Evolutionary conservation across 1,140 invertebrate genomes (phyloP), one percentile per base, ranked within the genome.

Genomic region (Brachionus calyciflorus): DNA sequence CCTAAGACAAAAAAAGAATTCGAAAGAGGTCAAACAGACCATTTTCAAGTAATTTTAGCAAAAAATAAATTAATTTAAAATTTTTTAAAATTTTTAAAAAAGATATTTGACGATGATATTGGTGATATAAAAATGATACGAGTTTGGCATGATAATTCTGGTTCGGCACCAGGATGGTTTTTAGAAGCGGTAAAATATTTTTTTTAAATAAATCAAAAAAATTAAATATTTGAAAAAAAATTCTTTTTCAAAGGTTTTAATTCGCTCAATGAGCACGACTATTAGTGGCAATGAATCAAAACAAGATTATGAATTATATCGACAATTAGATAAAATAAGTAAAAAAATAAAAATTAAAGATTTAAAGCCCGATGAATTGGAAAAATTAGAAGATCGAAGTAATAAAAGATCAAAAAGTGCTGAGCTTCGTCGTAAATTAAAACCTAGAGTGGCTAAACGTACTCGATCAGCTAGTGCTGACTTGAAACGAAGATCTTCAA

Each of bases 91-190:
- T n/a, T n/a, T n/a, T n/a, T n/a, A n/a, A n/a, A n/a, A 80, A 49
- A 81, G 4, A 17, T 85, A 6, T 79, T 82, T 63, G 81, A 81
- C 73, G 82, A 82, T 10, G 79, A 80, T 65, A 77, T 86, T 9
- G 84, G 84, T 40, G 69, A 79, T 4, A 63, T 86, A 33, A 80
- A 83, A 40, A 78, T 81, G 65, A 53, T 86, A 2, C 77, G 84
- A 7, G 81, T 86, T 26, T 81, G 83, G 49, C 84, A 85, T 77
- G 83, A 86, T 68, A 84, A 85, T 78, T 77, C 79, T 12, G 84
- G 84, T 3, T 81, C 81, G 70, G 80, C 79, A 30, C 79, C 84
- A 12, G 83, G 82, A 49, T 86, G 84, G 84, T 86, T 80, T 73
- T 79, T 86, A 9, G 79, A 84, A 44, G 82, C 81, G 83, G 80